A percentile compares a stretch with the other conserved stretches of the same genome.
These are phyloP conservation scores for Adoxophyes honmai DNA, from an alignment of 1,140 invertebrate genomes.

Conservation along the genomic window DNA sequence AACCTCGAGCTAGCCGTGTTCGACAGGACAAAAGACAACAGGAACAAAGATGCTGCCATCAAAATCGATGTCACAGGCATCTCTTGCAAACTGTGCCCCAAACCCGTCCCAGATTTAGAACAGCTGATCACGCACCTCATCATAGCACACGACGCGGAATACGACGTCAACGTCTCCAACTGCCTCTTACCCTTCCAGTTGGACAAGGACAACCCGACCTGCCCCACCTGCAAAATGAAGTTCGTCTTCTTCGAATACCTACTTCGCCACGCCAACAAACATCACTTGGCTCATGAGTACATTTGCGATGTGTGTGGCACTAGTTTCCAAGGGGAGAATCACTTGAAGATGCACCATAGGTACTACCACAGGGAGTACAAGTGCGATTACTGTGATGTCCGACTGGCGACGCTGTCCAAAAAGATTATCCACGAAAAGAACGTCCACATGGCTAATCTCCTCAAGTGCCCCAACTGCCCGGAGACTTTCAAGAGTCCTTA, in stretches of 20 bases:
- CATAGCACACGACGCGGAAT: constrained; percentile 66
- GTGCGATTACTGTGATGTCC: constrained; percentile 53
- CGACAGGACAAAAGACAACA: constrained; percentile 59
- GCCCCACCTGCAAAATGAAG: constrained; percentile 58
- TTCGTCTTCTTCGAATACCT: constrained; percentile 68
- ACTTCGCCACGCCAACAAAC: constrained; percentile 60
- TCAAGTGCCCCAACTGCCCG: constrained; percentile 54
- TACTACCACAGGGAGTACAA: constrained; percentile 64
- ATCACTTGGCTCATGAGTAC: constrained; percentile 60
- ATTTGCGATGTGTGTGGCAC: constrained; percentile 65
- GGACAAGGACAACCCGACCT: constrained; percentile 52
- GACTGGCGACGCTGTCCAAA: constrained; percentile 51
- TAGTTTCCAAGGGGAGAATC: constrained; percentile 65
- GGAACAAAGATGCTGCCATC: constrained; percentile 62
- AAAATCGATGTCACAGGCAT: constrained; percentile 64
- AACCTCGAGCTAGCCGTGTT: constrained; percentile 55
- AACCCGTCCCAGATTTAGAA: constrained; percentile 43
- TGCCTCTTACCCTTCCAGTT: constrained; percentile 63
- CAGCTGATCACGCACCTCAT: constrained; percentile 62
- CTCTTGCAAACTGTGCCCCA: constrained; percentile 48
- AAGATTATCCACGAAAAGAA: constrained; percentile 64
- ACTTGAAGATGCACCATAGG: constrained; percentile 65
- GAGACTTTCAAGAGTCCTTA: constrained; percentile 66
- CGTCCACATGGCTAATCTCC: constrained; percentile 53
- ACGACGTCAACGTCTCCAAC: constrained; percentile 59